Percentiles rank a stretch among this genome's conserved stretches.
These are phyloP conservation scores for Calameuta pallipes DNA, from an alignment of 2,888 invertebrate species.

Conservation along the genomic window DNA sequence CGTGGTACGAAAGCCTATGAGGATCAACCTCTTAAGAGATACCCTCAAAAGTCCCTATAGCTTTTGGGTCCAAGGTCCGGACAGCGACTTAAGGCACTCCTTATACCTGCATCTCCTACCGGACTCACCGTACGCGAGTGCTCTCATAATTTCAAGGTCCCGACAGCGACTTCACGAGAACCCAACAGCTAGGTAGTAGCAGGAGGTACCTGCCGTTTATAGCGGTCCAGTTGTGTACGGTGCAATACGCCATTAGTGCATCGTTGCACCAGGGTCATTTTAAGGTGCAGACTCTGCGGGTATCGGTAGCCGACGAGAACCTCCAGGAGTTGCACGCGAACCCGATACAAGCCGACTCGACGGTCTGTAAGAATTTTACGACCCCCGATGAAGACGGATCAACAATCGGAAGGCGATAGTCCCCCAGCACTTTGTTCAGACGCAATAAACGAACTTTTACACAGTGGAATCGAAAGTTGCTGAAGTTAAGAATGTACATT, in stretches of 20 bases:
- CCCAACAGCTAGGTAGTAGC: background rate
- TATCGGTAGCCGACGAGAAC: background rate
- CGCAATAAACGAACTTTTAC: constrained; percentile 42
- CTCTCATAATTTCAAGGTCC: background rate
- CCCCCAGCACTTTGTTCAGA: constrained; percentile 37
- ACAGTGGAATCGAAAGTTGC: background rate
- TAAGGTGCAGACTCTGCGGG: background rate
- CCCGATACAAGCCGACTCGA: background rate
- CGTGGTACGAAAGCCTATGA: constrained; percentile 22
- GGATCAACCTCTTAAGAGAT: background rate
- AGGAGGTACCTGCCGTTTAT: background rate
- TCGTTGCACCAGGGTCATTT: background rate
- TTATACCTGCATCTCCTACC: background rate
- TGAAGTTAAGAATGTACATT: background rate
- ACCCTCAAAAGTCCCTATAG: background rate
- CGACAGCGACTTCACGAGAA: background rate
- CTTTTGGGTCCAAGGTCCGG: background rate
- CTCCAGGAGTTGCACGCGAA: background rate
- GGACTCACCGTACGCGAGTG: background rate
- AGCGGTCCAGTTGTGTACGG: background rate
- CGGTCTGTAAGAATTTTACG: constrained; percentile 35
- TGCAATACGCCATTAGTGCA: constrained; percentile 4
- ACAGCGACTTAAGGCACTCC: background rate
- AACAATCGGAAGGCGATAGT: constrained; percentile 46
- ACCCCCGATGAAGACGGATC: constrained; percentile 43